Evolutionary conservation across 2,797 vertebrate species (phyloP).

Genomic region (Uromys caudimaculatus): DNA sequence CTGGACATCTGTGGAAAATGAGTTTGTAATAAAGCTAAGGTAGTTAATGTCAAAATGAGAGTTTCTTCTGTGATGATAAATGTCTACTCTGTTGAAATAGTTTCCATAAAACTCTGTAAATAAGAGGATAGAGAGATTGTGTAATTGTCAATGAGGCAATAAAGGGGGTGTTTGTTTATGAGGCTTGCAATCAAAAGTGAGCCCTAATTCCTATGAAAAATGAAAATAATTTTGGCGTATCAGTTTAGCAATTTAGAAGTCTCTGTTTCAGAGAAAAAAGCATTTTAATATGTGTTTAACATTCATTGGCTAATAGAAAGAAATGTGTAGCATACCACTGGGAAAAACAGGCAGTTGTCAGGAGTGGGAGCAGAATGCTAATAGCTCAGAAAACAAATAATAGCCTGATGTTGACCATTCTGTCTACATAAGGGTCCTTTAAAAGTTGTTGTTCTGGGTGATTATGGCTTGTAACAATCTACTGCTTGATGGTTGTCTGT

Average conservation of each 20-base stretch:
- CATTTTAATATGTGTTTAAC: slow-evolving; percentile 52
- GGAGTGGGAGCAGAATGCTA: slow-evolving; percentile 40
- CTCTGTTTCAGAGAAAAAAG: slow-evolving; percentile 69
- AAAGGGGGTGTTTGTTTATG: slow-evolving; percentile 68
- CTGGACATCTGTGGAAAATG: slow-evolving; percentile 86
- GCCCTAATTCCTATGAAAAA: slow-evolving; percentile 62
- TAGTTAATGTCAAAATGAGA: slow-evolving; percentile 84
- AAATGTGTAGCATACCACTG: neutral
- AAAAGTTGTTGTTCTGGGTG: slow-evolving; percentile 25
- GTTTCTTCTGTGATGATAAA: slow-evolving; percentile 83
- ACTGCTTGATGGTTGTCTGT: neutral
- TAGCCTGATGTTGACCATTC: slow-evolving; percentile 61
- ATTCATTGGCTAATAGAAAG: slow-evolving; percentile 66
- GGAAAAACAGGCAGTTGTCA: slow-evolving; percentile 37
- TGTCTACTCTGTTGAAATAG: slow-evolving; percentile 80
- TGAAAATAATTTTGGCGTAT: slow-evolving; percentile 61
- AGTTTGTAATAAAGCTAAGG: slow-evolving; percentile 86
- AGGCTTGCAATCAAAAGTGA: slow-evolving; percentile 59
- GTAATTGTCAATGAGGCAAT: slow-evolving; percentile 71
- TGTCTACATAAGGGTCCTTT: slow-evolving; percentile 36
- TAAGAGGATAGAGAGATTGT: slow-evolving; percentile 77
- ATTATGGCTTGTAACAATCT: slow-evolving; percentile 57
- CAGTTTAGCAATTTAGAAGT: slow-evolving; percentile 51
- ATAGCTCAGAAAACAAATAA: slow-evolving; percentile 66
- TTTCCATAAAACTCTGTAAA: slow-evolving; percentile 78